Evolutionary conservation across 1,140 invertebrate species (phyloP).

Genomic region (Cotesia vestalis): DNA sequence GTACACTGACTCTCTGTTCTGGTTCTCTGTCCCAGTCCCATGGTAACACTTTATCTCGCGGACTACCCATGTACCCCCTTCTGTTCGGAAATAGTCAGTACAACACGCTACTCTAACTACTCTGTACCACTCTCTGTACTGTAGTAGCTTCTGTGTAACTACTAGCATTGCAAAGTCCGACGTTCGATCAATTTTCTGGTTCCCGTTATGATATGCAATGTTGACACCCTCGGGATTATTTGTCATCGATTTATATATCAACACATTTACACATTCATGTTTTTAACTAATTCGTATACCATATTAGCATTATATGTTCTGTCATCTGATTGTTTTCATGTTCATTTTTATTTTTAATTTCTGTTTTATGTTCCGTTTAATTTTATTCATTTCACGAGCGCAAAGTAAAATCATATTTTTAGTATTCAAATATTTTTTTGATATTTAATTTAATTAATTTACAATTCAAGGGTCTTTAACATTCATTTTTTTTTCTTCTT

Average conservation of each 20-base stretch:
- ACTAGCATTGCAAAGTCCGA: neutral
- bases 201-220: too few species aligned
- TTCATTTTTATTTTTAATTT: too few species aligned
- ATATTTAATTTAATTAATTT: too few species aligned
- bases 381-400: too few species aligned
- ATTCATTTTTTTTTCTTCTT: too few species aligned
- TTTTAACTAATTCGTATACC: too few species aligned
- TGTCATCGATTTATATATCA: slow-evolving; percentile 30
- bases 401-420: too few species aligned
- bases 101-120: slow-evolving; percentile 40
- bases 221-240: neutral
- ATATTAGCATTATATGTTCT: too few species aligned
- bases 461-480: too few species aligned
- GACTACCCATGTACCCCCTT: slow-evolving; percentile 40
- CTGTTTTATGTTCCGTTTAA: too few species aligned
- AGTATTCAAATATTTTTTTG: too few species aligned
- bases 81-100: slow-evolving; percentile 48
- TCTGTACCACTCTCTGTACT: slow-evolving; percentile 22
- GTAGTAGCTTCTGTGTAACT: neutral
- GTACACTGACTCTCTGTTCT: slow-evolving; percentile 34
- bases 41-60: slow-evolving; percentile 38
- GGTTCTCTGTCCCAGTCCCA: slow-evolving; percentile 41
- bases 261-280: neutral
- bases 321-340: too few species aligned
- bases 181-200: slow-evolving; percentile 26